Conservation (phyloP, 2,113 vertebrate species). For the Paralichthys olivaceus region DNA sequence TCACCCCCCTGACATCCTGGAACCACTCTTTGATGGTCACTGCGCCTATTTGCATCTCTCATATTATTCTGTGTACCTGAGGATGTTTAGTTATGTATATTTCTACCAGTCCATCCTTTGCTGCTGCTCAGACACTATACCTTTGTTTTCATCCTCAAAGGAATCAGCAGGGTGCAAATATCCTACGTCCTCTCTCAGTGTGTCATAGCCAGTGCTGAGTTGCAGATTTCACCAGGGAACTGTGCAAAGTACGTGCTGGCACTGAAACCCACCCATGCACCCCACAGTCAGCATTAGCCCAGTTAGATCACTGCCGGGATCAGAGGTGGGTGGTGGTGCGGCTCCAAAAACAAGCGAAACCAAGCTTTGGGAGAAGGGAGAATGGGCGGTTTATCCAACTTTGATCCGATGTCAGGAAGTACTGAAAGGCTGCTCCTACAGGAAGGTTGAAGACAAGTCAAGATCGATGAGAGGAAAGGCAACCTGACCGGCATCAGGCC, state of each 20-base stretch:
- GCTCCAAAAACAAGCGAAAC: slow-evolving; percentile 57
- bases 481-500: slow-evolving; percentile 36
- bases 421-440: slow-evolving; percentile 36
- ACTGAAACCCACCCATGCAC: slow-evolving; percentile 23
- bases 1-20: slow-evolving; percentile 66
- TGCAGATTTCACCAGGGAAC: slow-evolving; percentile 46
- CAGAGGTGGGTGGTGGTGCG: slow-evolving; percentile 16
- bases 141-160: slow-evolving; percentile 54
- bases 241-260: slow-evolving; percentile 16
- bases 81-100: slow-evolving; percentile 71
- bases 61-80: slow-evolving; percentile 64
- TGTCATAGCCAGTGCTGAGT: slow-evolving; percentile 50
- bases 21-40: slow-evolving; percentile 68
- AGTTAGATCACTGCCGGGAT: slow-evolving; percentile 61
- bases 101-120: slow-evolving; percentile 16
- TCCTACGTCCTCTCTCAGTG: slow-evolving; percentile 28
- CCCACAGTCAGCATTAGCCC: slow-evolving; percentile 32
- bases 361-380: slow-evolving; percentile 29
- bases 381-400: slow-evolving; percentile 48
- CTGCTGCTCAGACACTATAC: slow-evolving; percentile 21
- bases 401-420: slow-evolving; percentile 70
- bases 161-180: slow-evolving; percentile 33
- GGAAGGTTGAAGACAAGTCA: slow-evolving; percentile 51
- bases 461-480: slow-evolving; percentile 46
- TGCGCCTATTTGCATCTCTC: slow-evolving; percentile 36